Evolutionary conservation across 2,797 vertebrate genomes (phyloP).

Genomic region (Chiropotes sagulatus): DNA sequence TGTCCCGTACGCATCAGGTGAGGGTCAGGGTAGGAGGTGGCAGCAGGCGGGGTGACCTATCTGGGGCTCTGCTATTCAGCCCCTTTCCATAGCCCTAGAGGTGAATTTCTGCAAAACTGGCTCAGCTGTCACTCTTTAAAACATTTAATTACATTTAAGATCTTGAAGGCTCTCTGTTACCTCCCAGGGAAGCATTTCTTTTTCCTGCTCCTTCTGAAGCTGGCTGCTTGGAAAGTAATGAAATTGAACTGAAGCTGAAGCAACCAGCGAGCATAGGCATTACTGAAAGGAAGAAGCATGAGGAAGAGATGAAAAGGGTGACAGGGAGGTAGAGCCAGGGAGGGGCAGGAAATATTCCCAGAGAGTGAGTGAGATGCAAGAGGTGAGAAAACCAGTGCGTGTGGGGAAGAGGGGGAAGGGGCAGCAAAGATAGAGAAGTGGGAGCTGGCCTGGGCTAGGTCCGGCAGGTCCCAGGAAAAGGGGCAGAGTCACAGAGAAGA

Average conservation of each 20-base stretch:
- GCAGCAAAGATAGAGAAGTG: not conserved
- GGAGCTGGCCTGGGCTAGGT: not conserved
- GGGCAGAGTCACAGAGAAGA: not conserved
- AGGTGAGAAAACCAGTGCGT: not conserved
- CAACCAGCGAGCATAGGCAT: not conserved
- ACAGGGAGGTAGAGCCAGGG: not conserved
- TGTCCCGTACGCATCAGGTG: not conserved
- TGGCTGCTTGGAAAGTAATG: constrained; percentile 39
- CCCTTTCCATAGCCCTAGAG: not conserved
- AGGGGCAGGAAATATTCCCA: not conserved
- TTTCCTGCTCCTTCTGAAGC: constrained; percentile 48
- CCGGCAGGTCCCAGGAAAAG: not conserved
- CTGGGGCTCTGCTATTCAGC: not conserved
- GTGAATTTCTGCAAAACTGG: not conserved
- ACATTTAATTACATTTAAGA: constrained; percentile 51
- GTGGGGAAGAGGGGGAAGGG: not conserved
- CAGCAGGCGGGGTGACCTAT: not conserved
- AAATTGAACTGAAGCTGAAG: constrained; percentile 21
- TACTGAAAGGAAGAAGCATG: not conserved
- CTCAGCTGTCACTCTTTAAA: constrained; percentile 27
- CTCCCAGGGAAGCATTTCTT: constrained; percentile 52
- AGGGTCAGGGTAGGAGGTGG: not conserved
- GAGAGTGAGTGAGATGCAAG: not conserved
- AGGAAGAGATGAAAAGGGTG: not conserved
- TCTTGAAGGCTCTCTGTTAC: constrained; percentile 44